These are phyloP conservation scores for Oreortyx pictus DNA, from an alignment of 2,797 vertebrate species.

Conservation along the genomic window DNA sequence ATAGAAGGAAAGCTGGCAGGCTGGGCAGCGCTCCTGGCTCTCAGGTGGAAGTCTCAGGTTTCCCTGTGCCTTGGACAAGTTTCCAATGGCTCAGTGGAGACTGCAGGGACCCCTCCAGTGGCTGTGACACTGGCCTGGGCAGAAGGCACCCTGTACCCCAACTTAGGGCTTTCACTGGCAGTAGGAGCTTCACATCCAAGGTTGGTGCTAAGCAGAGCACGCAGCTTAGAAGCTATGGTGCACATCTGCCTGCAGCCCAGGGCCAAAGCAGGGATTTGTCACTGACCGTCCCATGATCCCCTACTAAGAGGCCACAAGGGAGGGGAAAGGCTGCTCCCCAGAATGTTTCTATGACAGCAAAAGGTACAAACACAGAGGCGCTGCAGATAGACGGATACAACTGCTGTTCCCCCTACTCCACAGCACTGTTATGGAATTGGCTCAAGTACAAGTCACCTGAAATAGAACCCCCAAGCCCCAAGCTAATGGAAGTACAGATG, in stretches of 20 bases:
- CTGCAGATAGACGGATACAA: background rate
- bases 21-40: background rate
- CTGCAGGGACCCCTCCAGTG: background rate
- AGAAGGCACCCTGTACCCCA: background rate
- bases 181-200: background rate
- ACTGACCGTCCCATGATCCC: background rate
- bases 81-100: constrained; percentile 4
- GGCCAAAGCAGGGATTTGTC: accelerated
- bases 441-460: background rate
- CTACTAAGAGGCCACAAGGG: background rate
- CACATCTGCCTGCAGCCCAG: background rate
- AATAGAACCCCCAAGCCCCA: background rate
- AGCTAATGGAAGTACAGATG: background rate
- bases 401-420: background rate
- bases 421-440: background rate
- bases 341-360: constrained; percentile 37
- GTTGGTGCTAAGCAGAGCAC: background rate
- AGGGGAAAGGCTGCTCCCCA: background rate
- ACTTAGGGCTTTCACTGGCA: background rate
- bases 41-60: constrained; percentile 48
- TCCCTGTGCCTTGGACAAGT: background rate
- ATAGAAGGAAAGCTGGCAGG: constrained; percentile 30
- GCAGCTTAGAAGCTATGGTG: background rate
- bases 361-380: constrained; percentile 7
- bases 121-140: background rate